Evolutionary conservation across 1,140 invertebrate species (phyloP).

Genomic region (Diachasma alloeum): DNA sequence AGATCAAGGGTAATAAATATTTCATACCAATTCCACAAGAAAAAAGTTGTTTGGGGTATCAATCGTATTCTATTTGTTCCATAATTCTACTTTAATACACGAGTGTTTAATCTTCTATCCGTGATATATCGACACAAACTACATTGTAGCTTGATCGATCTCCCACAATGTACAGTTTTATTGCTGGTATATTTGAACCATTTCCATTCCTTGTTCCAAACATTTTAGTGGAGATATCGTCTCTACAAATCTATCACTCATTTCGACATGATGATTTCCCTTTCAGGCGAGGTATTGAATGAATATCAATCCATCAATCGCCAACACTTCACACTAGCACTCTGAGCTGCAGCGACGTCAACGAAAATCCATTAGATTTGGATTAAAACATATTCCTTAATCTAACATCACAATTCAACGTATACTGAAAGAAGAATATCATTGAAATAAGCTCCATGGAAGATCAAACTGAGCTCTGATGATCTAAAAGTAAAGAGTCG

Average conservation of each 20-base stretch:
- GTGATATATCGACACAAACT: conserved; percentile 63
- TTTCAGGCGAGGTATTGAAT: not conserved
- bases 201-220: not conserved
- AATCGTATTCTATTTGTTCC: conserved; percentile 41
- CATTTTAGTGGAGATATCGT: not conserved
- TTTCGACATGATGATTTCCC: not conserved
- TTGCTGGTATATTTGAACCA: not conserved
- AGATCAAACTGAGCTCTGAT: not conserved
- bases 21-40: not conserved
- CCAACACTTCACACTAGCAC: conserved; percentile 4
- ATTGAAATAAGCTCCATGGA: conserved; percentile 1
- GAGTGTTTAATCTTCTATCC: conserved; percentile 60
- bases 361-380: not conserved
- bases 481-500: not conserved
- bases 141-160: conserved; percentile 64
- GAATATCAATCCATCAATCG: not conserved
- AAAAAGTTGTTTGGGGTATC: conserved; percentile 8
- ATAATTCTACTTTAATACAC: conserved; percentile 66
- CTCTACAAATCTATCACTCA: not conserved
- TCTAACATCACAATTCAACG: conserved; percentile 32
- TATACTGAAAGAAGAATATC: conserved; percentile 24
- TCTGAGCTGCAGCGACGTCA: conserved; percentile 24
- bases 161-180: conserved; percentile 61
- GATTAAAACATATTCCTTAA: conserved; percentile 15
- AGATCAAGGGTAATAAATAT: conserved; percentile 20